Conservation (phyloP, 2,113 vertebrate genomes). For the Xenopus laevis region DNA sequence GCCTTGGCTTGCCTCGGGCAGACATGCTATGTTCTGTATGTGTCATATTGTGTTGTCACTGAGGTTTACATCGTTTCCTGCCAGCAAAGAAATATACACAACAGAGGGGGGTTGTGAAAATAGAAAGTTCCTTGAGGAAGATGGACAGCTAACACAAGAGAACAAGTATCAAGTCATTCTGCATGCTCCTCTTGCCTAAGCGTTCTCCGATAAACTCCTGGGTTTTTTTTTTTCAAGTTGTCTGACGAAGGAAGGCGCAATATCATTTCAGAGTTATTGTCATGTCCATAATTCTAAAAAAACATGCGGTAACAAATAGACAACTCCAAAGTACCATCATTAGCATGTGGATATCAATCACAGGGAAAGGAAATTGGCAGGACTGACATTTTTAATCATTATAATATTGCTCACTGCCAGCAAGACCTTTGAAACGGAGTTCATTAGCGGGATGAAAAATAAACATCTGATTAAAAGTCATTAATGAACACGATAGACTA, state of each 20-base stretch:
- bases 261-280: neutral
- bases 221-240: neutral
- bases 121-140: neutral
- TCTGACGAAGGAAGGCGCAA: neutral
- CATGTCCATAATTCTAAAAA: neutral
- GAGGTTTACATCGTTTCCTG: conserved; percentile 24
- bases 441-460: conserved; percentile 20
- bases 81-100: conserved; percentile 32
- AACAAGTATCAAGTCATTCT: neutral
- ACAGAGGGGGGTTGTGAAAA: neutral
- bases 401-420: conserved; percentile 37
- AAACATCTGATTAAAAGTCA: conserved; percentile 15
- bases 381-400: conserved; percentile 33
- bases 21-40: conserved; percentile 31
- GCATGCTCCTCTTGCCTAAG: neutral
- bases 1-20: conserved; percentile 30
- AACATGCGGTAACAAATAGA: neutral
- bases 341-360: conserved; percentile 41
- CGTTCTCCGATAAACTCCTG: neutral
- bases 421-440: conserved; percentile 21
- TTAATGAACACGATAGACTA: neutral
- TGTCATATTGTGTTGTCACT: conserved; percentile 30
- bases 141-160: neutral
- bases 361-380: conserved; percentile 36
- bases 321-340: conserved; percentile 5